These are phyloP conservation scores for Caenorhabditis auriculariae DNA, from an alignment of 2,888 invertebrate species.

Conservation along the genomic window DNA sequence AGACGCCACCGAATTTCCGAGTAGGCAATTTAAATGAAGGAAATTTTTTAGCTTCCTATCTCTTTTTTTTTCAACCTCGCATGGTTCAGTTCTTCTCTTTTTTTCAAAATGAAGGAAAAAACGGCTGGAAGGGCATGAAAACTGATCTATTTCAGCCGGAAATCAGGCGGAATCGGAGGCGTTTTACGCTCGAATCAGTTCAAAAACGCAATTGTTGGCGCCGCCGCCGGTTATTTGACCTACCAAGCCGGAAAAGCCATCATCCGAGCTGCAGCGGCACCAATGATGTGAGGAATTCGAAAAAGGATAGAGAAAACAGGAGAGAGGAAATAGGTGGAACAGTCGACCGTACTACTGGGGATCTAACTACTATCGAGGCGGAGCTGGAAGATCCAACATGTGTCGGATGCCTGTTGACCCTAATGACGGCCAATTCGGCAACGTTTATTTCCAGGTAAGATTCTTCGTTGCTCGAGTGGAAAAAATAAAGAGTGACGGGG, in stretches of 20 bases:
- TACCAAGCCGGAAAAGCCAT: slow-evolving; percentile 61
- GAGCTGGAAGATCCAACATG: slow-evolving; percentile 46
- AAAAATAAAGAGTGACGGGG: too few relatives aligned
- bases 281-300: slow-evolving; percentile 53
- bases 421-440: slow-evolving; percentile 55
- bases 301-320: not conserved
- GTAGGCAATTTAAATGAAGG: too few relatives aligned
- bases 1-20: not conserved
- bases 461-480: too few relatives aligned
- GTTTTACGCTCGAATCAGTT: slow-evolving; percentile 52
- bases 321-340: slow-evolving; percentile 47
- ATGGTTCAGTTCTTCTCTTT: not conserved
- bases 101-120: too few relatives aligned
- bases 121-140: too few relatives aligned
- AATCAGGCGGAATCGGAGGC: slow-evolving; percentile 52
- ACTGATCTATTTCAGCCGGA: slow-evolving; percentile 29
- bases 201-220: slow-evolving; percentile 62
- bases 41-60: too few relatives aligned
- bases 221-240: slow-evolving; percentile 60
- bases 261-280: slow-evolving; percentile 51
- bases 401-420: slow-evolving; percentile 61
- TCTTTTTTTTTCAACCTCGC: too few relatives aligned
- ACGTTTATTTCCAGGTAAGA: slow-evolving; percentile 55
- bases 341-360: slow-evolving; percentile 60
- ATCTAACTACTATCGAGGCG: slow-evolving; percentile 45